phyloP scores from a whole-genome alignment of 2,888 invertebrate species.

The Trissonchulus latispiculum region DNA sequence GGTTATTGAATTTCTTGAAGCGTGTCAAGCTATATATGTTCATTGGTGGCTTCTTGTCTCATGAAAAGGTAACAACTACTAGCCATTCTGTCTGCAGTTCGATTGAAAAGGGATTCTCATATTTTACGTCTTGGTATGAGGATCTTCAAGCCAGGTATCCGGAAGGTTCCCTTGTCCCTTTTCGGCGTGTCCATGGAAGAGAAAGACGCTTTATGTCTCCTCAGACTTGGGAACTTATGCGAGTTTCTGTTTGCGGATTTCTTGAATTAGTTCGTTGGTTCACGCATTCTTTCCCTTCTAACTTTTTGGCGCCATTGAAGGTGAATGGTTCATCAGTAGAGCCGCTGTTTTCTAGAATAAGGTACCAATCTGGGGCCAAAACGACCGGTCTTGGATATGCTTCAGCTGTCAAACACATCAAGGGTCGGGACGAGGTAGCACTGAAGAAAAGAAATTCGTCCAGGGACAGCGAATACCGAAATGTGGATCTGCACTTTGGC shows the following conservation, averaged over 20 bases:
- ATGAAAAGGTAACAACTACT: neutral
- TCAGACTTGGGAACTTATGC: slow-evolving; percentile 2
- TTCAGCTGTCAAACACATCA: neutral
- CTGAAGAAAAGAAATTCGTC: neutral
- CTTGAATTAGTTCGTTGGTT: neutral
- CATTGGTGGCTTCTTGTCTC: neutral
- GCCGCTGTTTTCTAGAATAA: neutral
- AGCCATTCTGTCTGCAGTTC: neutral
- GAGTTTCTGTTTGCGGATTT: slow-evolving; percentile 10
- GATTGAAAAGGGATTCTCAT: slow-evolving; percentile 1
- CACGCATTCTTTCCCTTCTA: neutral
- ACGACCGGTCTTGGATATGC: neutral
- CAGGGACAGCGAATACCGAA: neutral
- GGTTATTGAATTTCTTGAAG: neutral
- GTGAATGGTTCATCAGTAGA: slow-evolving; percentile 11
- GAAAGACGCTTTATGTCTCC: slow-evolving; percentile 10
- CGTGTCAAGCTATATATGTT: neutral
- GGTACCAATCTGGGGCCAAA: neutral
- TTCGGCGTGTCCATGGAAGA: neutral
- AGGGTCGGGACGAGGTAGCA: neutral
- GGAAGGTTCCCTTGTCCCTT: too few species aligned
- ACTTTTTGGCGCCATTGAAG: neutral
- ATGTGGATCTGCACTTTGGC: too few species aligned
- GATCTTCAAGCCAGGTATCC: neutral
- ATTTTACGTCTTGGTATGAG: slow-evolving; percentile 3